These are phyloP conservation scores for Sebastes kiyomatsui DNA, from an alignment of 2,797 vertebrate species.

Conservation along the genomic window DNA sequence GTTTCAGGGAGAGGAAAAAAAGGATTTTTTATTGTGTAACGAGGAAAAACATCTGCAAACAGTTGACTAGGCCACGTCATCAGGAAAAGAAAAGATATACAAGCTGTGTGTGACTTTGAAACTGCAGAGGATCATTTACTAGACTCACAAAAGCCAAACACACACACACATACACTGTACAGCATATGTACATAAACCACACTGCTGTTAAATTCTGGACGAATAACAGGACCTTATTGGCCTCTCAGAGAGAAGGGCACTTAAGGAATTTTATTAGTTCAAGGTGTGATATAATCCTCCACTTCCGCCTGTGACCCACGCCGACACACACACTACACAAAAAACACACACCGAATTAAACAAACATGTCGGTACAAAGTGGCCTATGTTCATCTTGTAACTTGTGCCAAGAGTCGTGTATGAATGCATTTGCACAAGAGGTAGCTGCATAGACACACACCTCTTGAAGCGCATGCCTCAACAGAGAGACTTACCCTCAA, in stretches of 20 bases:
- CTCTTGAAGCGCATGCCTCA: constrained; percentile 50
- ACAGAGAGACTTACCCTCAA: constrained; percentile 56
- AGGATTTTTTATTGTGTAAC: constrained; percentile 1
- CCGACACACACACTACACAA: neutral
- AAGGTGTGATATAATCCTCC: constrained; percentile 49
- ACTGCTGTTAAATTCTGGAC: neutral
- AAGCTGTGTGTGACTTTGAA: constrained; percentile 14
- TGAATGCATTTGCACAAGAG: constrained; percentile 10
- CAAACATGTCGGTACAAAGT: constrained; percentile 10
- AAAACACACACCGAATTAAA: constrained; percentile 7
- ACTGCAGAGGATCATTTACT: constrained; percentile 12
- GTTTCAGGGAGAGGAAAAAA: constrained; percentile 12
- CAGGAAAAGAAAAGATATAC: constrained; percentile 13
- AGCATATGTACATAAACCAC: neutral
- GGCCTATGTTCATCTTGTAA: constrained; percentile 26
- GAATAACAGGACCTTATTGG: constrained; percentile 1
- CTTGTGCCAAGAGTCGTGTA: constrained; percentile 16
- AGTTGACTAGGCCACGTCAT: constrained; percentile 43
- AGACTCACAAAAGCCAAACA: constrained; percentile 3
- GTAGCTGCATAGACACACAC: neutral
- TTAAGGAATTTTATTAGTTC: constrained; percentile 27
- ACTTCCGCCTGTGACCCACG: neutral
- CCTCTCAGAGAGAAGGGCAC: constrained; percentile 12
- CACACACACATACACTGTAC: neutral
- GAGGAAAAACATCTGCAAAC: constrained; percentile 53